These are phyloP conservation scores for Passerina amoena DNA, from an alignment of 2,113 vertebrate genomes.

Conservation along the genomic window DNA sequence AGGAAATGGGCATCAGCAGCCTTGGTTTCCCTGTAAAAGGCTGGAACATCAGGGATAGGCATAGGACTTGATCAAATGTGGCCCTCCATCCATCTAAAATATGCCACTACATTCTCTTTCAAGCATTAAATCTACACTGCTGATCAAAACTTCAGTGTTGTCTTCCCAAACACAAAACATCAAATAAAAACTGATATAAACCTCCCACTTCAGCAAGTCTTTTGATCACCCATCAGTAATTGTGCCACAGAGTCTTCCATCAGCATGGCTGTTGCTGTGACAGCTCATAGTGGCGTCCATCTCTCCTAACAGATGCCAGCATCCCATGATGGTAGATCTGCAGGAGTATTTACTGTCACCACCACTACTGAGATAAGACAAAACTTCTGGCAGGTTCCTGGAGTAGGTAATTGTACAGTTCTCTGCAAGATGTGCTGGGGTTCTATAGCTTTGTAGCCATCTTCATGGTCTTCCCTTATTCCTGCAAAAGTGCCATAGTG, in stretches of 20 bases:
- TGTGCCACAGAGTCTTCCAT: not conserved
- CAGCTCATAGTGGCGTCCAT: not conserved
- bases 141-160: not conserved
- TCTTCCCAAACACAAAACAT: not conserved
- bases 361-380: not conserved
- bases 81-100: not conserved
- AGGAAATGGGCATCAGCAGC: not conserved
- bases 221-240: not conserved
- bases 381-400: not conserved
- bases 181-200: not conserved
- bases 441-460: not conserved
- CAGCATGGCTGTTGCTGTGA: not conserved
- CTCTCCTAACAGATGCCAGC: not conserved
- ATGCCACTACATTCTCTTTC: not conserved
- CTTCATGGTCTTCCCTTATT: not conserved
- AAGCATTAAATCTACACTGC: not conserved
- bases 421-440: not conserved
- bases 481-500: not conserved
- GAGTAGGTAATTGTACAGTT: not conserved
- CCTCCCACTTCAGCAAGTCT: fast-evolving
- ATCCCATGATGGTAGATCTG: fast-evolving
- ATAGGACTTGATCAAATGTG: not conserved
- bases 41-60: not conserved
- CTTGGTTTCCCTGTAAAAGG: not conserved
- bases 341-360: not conserved